Base-by-base conservation (phyloP, 2,888 invertebrate genomes). In the Augochlorella aurata region DNA sequence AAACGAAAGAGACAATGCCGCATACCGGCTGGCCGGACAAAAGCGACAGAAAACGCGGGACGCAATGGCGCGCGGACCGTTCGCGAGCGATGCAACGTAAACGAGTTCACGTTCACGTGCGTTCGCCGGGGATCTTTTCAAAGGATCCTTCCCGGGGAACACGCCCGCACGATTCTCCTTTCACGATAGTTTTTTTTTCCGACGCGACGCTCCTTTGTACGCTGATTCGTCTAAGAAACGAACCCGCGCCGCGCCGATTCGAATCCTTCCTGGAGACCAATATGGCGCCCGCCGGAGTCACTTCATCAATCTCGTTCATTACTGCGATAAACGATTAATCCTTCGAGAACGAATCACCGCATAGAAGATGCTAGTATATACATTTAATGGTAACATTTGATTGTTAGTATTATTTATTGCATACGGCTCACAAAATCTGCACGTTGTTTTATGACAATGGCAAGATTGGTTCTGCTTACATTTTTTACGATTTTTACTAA, bases 21-120 rank as follows among this genome's bases (percentile, higher is more conserved):
- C 47, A 38, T 54, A 29, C 49, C 21, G 47, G 54, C n/a, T 49
- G 61, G 49, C 29, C 61, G 74, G 77, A 88, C 88, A 87, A 87
- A 87, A 78, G 66, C 86, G 82, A 82, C 77, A 63, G 88, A 82
- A 85, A 83, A 87, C 79, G 68, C 87, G 87, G 21, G 47, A 68
- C 73, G 79, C 79, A 72, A 83, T 77, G 68, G 21, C 63, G 45
- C 61, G 63, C 69, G 29, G 63, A 38, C 52, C 68, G 52, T 70
- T 61, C 52, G 52, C 52, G 29, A 54, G 38, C 38, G 58, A 58
- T 58, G 58, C 58, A 61, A 61, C 58, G 68, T 68, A 68, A 81
- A 81, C 72, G 74, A 47, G 79, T 67, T 77, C 67, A 61, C 76
- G 79, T 67, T 77, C 67, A 61, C 76, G 73, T 70, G 69, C 74